Evolutionary conservation across 2,888 invertebrate genomes (phyloP).

Genomic region (Andrena fulva): DNA sequence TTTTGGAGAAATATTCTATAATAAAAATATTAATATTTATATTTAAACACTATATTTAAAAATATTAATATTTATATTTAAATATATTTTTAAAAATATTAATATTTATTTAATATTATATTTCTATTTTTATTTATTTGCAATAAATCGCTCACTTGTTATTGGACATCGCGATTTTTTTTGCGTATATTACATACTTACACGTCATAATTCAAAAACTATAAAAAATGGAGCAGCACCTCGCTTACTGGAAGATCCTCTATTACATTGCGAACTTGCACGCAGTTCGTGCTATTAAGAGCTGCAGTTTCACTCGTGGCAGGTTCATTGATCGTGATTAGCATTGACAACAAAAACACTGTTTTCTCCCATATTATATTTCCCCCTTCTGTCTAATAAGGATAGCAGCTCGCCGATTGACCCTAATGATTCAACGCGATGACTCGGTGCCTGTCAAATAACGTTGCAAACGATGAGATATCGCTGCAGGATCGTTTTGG

Average conservation of each 20-base stretch:
- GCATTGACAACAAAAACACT: neutral
- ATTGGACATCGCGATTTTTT: no score
- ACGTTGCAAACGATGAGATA: neutral
- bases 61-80: no score
- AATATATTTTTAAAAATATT: no score
- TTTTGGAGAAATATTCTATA: no score
- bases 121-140: no score
- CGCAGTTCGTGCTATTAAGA: neutral
- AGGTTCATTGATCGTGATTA: neutral
- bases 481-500: conserved; percentile 9
- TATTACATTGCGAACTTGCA: neutral
- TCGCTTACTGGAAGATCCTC: neutral
- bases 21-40: no score
- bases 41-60: no score
- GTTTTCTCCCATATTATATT: neutral
- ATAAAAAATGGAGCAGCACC: no score
- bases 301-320: neutral
- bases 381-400: neutral
- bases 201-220: no score
- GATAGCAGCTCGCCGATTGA: neutral
- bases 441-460: neutral
- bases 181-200: no score
- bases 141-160: no score
- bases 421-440: neutral
- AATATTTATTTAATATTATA: no score